Base-by-base conservation (phyloP, 2,888 invertebrate genomes). In the Drosophila nr. fundita region DNA sequence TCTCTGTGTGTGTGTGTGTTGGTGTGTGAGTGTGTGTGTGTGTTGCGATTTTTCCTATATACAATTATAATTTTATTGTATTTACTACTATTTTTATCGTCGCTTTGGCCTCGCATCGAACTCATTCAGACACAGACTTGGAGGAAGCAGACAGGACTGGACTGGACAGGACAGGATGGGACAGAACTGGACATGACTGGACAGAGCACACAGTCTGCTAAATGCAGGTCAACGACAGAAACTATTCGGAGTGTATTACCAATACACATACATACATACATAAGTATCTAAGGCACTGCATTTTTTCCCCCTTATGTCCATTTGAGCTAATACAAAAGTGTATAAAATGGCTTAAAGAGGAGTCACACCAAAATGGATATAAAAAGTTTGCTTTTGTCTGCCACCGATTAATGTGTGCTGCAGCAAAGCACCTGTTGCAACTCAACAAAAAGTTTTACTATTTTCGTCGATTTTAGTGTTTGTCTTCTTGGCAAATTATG, bases 221-320 rank as follows among this genome's bases (percentile, higher is more conserved):
- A 91, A 91, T 91, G 90, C 91, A 91, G 92, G 91, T 91, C 92
- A 91, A 90, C 86, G 91, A 83, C 87, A 89, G 89, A 88, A 88
- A 86, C 90, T 89, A 87, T 82, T 77, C 55, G 38, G 78, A 64
- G 66, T 70, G 49, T 55, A 29, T 55, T 69, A 81, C 79, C 81
- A 80, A 90, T 87, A 77, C 38, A 71, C 48, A 38, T 42, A 54
- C 4, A 30, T 73, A 50, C 42, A 15, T 61, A 45, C 45, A 27
- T 54, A 49, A 49, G 15, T 61, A 21, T 73, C 54, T 65, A 60
- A 72, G 65, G 21, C 21, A 45, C 6, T 70, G 42, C 42, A 55
- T 36, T 76, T 68, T 69, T 74, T 73, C 48, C 21, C 52, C 50
- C 63, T 38, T 42, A 52, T 63, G 48, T 80, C 60, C 67, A 76